Percentiles rank a stretch among this genome's conserved stretches.
Conservation (phyloP, 2,113 vertebrate genomes). For the Ceratotherium simum region DNA sequence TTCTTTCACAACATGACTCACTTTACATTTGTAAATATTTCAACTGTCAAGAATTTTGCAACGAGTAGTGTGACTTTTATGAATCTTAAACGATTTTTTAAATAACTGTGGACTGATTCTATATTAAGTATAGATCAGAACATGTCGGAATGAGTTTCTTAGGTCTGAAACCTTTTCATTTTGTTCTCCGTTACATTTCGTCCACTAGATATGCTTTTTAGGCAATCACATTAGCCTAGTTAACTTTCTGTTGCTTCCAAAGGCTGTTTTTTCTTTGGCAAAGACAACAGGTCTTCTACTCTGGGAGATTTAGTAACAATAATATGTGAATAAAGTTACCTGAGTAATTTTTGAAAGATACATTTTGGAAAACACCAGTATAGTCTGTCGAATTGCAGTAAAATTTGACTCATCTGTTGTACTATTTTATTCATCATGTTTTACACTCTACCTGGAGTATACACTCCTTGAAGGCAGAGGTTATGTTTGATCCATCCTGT, state of each 20-base stretch:
- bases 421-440: neutral
- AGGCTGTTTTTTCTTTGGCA: neutral
- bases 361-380: slow-evolving; percentile 31
- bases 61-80: slow-evolving; percentile 14
- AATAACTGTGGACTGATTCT: neutral
- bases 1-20: slow-evolving; percentile 54
- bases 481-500: neutral
- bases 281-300: neutral
- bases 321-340: slow-evolving; percentile 55
- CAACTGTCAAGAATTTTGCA: slow-evolving; percentile 60
- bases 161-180: slow-evolving; percentile 51
- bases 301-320: neutral
- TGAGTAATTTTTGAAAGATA: slow-evolving; percentile 24
- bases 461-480: neutral
- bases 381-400: neutral
- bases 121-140: slow-evolving; percentile 26
- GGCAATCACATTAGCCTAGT: slow-evolving; percentile 16
- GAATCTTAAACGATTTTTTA: slow-evolving; percentile 13
- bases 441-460: neutral
- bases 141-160: neutral
- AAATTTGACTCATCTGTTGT: neutral
- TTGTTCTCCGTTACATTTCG: slow-evolving; percentile 7
- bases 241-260: slow-evolving; percentile 35
- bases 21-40: slow-evolving; percentile 74
- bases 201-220: slow-evolving; percentile 27